Evolutionary conservation across 2,888 invertebrate genomes (phyloP), one percentile per base, ranked within the genome.

Genomic region (Rotaria sp.): DNA sequence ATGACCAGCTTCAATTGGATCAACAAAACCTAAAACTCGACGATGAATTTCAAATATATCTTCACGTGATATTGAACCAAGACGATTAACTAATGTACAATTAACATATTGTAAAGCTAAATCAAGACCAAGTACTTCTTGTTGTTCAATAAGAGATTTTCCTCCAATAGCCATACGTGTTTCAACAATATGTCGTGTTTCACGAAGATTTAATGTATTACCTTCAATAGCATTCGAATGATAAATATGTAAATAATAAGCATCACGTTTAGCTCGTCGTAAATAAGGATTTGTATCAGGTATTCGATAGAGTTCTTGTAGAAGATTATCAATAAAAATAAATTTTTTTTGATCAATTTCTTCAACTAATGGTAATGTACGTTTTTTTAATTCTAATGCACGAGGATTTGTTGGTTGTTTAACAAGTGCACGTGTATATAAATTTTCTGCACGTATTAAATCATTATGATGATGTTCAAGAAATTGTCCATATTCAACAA

Each of bases 151-250:
- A 85, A 98, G 94, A 90, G 96, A 96, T 91, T 97, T 97, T 0
- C 96, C 94, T 0, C 94, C 95, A 89, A 95, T 91, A 13, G 93
- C 93, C 88, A 93, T 93, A 80, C 94, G 93, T 0, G 97, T 97
- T 92, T 98, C 97, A 41, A 98, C 93, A 87, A 98, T 94, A 87
- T 95, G 95, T 88, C 96, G 93, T 0, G 97, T 95, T 91, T 98
- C 96, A 41, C 95, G 94, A 75, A 98, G 92, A 5, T 95, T 95
- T 94, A 99, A 95, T 0, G 97, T 97, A 90, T 84, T 98, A 0
- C 97, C 97, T 92, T 98, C 98, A 88, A 98, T 96, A 45, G 96
- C 97, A 38, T 96, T 96, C 0, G 97, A 96, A 90, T 98, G 97
- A 91, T 97, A 96, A 88, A 98, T 96, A 90, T 97, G 96, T 88